These are phyloP conservation scores for Chloroceryle inda DNA, from an alignment of 2,797 vertebrate species.

Conservation along the genomic window DNA sequence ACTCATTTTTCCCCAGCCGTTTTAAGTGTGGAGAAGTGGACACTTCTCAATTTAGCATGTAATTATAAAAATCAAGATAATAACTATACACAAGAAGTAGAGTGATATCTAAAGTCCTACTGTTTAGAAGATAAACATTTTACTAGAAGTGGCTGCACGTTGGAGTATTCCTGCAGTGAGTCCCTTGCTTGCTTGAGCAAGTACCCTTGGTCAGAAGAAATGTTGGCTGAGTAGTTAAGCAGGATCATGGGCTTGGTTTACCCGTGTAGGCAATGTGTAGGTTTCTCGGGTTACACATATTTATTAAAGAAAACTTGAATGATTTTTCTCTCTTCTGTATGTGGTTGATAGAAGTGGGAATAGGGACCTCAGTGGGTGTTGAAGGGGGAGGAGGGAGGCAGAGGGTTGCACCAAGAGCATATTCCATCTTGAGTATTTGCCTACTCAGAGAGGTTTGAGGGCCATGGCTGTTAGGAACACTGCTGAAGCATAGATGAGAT, in stretches of 20 bases:
- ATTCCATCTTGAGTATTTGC: neutral
- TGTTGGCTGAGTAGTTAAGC: neutral
- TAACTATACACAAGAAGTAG: neutral
- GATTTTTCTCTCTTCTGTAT: neutral
- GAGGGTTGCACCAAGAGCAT: neutral
- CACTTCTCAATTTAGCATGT: neutral
- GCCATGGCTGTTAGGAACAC: neutral
- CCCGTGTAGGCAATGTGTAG: neutral
- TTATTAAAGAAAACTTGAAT: neutral
- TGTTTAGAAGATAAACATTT: neutral
- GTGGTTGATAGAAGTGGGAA: neutral
- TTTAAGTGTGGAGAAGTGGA: constrained; percentile 1
- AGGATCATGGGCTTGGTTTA: neutral
- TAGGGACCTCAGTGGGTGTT: neutral
- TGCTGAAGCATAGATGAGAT: neutral
- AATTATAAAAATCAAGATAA: constrained; percentile 28
- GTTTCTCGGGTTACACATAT: neutral
- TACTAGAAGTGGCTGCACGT: neutral
- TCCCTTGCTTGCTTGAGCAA: neutral
- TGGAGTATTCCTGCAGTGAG: neutral
- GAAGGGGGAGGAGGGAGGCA: neutral
- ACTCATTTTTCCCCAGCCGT: neutral
- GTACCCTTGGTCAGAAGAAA: neutral
- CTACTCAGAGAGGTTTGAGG: neutral
- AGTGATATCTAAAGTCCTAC: neutral